Conservation (phyloP, 2,888 invertebrate species). For the Pandemis cinnamomeana region DNA sequence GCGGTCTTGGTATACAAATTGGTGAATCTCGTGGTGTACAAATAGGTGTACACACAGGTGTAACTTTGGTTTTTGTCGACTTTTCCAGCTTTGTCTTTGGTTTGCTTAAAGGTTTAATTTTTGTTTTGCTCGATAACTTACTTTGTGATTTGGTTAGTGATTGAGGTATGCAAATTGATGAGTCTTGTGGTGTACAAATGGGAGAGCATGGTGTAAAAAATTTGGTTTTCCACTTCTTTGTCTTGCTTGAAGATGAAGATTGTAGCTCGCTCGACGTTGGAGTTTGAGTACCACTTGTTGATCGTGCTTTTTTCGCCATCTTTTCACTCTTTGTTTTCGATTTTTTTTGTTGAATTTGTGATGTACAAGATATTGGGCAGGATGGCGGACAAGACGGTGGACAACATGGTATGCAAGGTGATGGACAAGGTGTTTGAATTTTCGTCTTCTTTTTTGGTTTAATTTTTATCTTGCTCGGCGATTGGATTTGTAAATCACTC, state of each 20-base stretch:
- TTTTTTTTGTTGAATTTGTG: neutral
- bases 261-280: neutral
- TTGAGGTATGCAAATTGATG: too few relatives aligned
- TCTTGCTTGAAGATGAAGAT: neutral
- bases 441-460: neutral
- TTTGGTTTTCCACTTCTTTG: too few relatives aligned
- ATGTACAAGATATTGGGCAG: neutral
- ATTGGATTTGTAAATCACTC: neutral
- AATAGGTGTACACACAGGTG: too few relatives aligned
- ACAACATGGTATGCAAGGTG: neutral
- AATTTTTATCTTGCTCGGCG: neutral
- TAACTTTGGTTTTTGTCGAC: neutral
- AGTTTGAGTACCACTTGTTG: neutral
- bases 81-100: too few relatives aligned
- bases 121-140: neutral
- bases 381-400: slow-evolving; percentile 1
- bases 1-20: neutral
- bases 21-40: neutral
- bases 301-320: neutral
- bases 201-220: too few relatives aligned
- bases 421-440: neutral
- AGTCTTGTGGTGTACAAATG: too few relatives aligned
- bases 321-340: neutral
- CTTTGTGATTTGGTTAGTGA: too few relatives aligned
- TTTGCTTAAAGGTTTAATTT: neutral